Evolutionary conservation across 2,113 vertebrate genomes (phyloP).

Genomic region (Pterocles orientalis): DNA sequence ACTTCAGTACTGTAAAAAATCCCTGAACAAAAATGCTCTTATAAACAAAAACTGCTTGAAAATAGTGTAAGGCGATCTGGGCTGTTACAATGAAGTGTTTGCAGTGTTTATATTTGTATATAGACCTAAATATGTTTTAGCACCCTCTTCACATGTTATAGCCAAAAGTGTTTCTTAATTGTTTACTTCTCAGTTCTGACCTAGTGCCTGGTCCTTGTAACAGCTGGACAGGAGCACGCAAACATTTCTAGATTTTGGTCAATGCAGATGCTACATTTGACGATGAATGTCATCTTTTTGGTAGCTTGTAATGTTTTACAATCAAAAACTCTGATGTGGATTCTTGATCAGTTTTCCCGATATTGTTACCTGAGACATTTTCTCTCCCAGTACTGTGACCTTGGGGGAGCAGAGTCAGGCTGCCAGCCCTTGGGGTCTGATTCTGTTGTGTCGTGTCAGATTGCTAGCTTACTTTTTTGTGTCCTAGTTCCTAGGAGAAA

Average conservation of each 20-base stretch:
- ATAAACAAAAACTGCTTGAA: not conserved
- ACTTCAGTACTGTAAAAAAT: not conserved
- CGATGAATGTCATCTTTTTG: not conserved
- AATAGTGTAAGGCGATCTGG: not conserved
- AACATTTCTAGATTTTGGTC: not conserved
- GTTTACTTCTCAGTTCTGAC: not conserved
- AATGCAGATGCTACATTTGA: not conserved
- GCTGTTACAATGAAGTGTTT: not conserved
- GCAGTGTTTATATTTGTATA: not conserved
- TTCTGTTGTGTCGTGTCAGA: not conserved
- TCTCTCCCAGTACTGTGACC: rapidly evolving
- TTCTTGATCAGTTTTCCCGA: rapidly evolving
- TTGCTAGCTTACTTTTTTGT: not conserved
- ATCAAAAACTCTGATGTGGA: rapidly evolving
- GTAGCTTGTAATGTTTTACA: not conserved
- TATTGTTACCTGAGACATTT: not conserved
- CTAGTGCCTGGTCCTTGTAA: not conserved
- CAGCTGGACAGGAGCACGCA: not conserved
- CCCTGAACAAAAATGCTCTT: rapidly evolving
- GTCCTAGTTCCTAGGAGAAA: not conserved
- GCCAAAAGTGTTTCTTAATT: not conserved
- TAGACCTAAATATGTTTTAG: not conserved
- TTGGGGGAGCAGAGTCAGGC: not conserved
- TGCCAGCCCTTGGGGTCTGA: not conserved
- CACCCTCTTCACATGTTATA: not conserved